Conservation (phyloP, 35 echinoderm and acorn worm species). For the Nesometra sesokonis region DNA sequence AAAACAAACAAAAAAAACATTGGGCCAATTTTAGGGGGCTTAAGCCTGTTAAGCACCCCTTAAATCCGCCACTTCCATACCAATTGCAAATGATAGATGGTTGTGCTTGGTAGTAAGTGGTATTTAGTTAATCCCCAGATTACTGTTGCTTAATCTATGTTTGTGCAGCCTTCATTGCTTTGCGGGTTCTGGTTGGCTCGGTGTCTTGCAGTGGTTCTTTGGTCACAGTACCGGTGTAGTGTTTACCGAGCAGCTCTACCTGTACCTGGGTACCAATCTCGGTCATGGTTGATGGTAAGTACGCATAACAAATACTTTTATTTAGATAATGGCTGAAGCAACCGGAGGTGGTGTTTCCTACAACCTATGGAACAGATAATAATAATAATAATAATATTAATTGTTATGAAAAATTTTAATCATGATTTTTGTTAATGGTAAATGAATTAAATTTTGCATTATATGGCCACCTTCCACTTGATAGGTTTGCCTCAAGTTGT, state of each 20-base stretch:
- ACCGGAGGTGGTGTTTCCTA: slow-evolving; percentile 96
- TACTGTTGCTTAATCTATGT: neutral
- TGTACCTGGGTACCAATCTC: slow-evolving; percentile 61
- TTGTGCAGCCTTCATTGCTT: neutral
- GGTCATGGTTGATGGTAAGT: slow-evolving; percentile 58
- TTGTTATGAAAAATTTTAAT: too few species aligned
- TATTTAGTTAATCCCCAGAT: too few species aligned
- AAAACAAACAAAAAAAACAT: too few species aligned
- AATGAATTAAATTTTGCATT: too few species aligned
- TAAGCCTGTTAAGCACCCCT: too few species aligned
- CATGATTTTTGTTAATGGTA: too few species aligned
- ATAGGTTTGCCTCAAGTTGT: too few species aligned
- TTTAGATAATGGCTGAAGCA: slow-evolving; percentile 80
- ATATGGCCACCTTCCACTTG: too few species aligned
- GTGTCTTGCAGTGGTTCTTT: slow-evolving; percentile 67
- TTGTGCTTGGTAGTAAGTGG: too few species aligned
- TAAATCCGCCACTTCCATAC: too few species aligned
- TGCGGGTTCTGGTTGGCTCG: slow-evolving; percentile 33
- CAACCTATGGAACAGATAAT: slow-evolving; percentile 37
- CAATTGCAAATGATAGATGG: too few species aligned
- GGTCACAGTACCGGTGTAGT: slow-evolving; percentile 61
- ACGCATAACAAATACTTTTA: slow-evolving; percentile 84
- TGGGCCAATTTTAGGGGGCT: too few species aligned
- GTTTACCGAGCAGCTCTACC: slow-evolving; percentile 81
- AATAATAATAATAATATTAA: neutral